These are phyloP conservation scores for Helarctos malayanus DNA, from an alignment of 2,797 vertebrate genomes.

Conservation along the genomic window DNA sequence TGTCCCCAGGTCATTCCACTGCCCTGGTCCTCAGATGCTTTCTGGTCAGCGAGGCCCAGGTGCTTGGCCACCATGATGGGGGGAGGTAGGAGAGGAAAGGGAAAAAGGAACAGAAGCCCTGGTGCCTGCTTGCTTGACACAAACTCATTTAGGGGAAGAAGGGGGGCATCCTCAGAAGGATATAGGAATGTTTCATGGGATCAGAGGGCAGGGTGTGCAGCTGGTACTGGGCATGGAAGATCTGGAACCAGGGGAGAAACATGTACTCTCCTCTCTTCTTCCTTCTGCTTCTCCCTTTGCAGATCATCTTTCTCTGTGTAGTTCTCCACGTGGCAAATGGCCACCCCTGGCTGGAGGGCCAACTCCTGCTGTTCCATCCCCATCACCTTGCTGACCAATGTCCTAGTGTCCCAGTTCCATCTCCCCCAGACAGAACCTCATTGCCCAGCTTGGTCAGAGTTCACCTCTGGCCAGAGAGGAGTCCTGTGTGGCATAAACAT, in stretches of 20 bases:
- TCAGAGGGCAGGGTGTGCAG: not conserved
- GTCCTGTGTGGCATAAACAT: not conserved
- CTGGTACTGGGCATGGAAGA: not conserved
- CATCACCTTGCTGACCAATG: no score
- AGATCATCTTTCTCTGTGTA: not conserved
- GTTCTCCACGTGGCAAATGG: not conserved
- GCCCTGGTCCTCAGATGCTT: not conserved
- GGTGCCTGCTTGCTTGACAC: not conserved
- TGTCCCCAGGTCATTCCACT: not conserved
- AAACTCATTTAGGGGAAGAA: not conserved
- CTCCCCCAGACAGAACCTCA: not conserved
- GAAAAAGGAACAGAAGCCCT: not conserved
- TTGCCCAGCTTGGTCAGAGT: not conserved
- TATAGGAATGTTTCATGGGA: not conserved
- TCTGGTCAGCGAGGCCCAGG: not conserved
- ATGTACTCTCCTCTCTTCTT: not conserved
- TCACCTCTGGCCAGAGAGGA: not conserved
- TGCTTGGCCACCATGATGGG: not conserved
- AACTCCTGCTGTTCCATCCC: not conserved
- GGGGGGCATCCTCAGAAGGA: no score
- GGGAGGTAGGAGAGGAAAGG: not conserved
- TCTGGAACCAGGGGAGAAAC: not conserved
- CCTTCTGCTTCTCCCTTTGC: not conserved
- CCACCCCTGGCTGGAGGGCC: not conserved
- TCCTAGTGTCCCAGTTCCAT: not conserved